phyloP scores from a whole-genome alignment of 1,140 invertebrate genomes.

The Cydia splendana region DNA sequence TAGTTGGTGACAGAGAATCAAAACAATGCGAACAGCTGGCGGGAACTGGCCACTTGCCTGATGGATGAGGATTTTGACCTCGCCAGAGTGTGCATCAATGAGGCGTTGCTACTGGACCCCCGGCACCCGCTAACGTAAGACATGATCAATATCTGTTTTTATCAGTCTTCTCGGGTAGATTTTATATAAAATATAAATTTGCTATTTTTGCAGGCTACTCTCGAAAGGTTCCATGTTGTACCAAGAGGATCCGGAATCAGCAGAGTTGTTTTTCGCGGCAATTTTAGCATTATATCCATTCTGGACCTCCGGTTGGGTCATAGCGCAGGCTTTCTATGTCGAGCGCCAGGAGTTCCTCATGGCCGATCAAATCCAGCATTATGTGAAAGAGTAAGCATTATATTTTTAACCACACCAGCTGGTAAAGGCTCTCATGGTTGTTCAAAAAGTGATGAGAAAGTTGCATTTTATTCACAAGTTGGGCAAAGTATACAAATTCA shows the following conservation, averaged over 20 bases:
- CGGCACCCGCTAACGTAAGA: constrained; percentile 63
- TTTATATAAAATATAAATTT: not conserved
- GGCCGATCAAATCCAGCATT: constrained; percentile 53
- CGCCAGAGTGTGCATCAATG: constrained; percentile 62
- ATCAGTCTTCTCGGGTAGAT: not conserved
- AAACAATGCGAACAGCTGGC: constrained; percentile 56
- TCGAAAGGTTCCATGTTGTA: constrained; percentile 60
- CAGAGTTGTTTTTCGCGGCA: constrained; percentile 61
- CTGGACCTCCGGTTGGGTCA: constrained; percentile 52
- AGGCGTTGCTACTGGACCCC: constrained; percentile 54
- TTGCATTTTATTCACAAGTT: too few species aligned
- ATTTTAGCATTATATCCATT: constrained; percentile 56
- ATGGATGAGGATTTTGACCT: constrained; percentile 57
- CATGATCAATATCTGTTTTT: not conserved
- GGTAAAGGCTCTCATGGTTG: too few species aligned
- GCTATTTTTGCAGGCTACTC: constrained; percentile 51
- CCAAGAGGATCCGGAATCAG: constrained; percentile 53
- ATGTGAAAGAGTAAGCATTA: constrained; percentile 49
- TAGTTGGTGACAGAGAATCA: constrained; percentile 52
- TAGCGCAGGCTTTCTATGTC: constrained; percentile 56
- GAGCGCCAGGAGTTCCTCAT: constrained; percentile 55
- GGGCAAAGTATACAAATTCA: too few species aligned
- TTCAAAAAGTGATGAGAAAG: too few species aligned
- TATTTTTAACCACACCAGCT: not conserved
- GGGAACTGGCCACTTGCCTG: constrained; percentile 62